phyloP scores from a whole-genome alignment of 2,888 invertebrate genomes.

The Clitarchus hookeri region DNA sequence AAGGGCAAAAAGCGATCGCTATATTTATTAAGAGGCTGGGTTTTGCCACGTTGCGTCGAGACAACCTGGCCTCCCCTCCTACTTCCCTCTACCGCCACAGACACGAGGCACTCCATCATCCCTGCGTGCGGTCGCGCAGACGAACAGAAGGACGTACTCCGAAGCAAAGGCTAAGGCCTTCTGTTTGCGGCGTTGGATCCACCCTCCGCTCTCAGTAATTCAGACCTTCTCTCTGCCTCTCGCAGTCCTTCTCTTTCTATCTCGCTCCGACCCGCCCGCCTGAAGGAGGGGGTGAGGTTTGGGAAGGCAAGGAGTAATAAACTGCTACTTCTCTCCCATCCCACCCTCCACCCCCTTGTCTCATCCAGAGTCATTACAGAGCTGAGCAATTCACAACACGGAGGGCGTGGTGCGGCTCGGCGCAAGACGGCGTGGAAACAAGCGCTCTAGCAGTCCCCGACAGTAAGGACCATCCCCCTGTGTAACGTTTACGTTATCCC shows the following conservation, averaged over 20 bases:
- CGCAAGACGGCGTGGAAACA: neutral
- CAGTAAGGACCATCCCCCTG: too few relatives aligned
- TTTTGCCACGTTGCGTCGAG: too few relatives aligned
- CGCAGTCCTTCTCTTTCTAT: neutral
- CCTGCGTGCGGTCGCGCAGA: neutral
- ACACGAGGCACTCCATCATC: neutral
- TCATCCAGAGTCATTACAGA: slow-evolving; percentile 14
- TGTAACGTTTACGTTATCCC: too few relatives aligned
- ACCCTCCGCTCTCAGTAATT: neutral
- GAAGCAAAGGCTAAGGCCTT: neutral
- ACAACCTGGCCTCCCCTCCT: too few relatives aligned
- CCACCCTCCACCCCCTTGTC: neutral
- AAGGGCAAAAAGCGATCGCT: too few relatives aligned
- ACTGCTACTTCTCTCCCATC: neutral
- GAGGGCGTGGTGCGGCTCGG: neutral
- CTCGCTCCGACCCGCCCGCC: neutral
- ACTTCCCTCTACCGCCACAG: neutral
- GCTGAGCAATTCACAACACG: slow-evolving; percentile 1
- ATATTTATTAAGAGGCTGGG: too few relatives aligned
- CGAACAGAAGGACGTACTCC: neutral
- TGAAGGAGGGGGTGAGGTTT: neutral
- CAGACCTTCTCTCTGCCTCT: neutral
- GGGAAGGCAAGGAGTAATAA: neutral
- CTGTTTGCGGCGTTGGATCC: neutral
- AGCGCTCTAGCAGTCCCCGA: neutral